Percentiles rank a stretch among this genome's conserved stretches.
phyloP scores from a whole-genome alignment of 2,888 invertebrate species.

The Diplolepis rosae region DNA sequence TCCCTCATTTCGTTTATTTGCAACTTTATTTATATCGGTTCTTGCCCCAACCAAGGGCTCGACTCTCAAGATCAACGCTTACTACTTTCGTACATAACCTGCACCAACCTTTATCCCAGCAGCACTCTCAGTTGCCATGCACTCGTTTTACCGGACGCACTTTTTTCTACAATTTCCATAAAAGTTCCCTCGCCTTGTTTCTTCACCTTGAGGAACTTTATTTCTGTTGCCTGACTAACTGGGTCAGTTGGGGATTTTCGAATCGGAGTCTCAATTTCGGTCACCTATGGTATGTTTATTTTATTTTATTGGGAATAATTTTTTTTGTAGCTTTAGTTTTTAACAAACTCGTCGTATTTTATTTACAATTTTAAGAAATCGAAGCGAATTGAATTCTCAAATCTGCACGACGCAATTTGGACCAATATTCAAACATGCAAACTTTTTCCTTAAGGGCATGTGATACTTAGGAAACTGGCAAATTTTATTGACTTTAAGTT shows the following conservation, averaged over 20 bases:
- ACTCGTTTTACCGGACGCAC: conserved; percentile 29
- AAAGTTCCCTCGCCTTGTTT: conserved; percentile 18
- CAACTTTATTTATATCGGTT: conserved; percentile 53
- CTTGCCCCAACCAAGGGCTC: conserved; percentile 37
- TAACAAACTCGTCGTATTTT: no score
- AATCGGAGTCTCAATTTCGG: neutral
- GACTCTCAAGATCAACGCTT: conserved; percentile 42
- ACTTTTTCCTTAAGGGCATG: no score
- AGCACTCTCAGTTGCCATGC: conserved; percentile 23
- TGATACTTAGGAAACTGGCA: no score
- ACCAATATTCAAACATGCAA: no score
- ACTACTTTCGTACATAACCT: conserved; percentile 36
- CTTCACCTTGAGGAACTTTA: conserved; percentile 10
- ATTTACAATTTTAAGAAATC: no score
- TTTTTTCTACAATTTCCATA: conserved; percentile 28
- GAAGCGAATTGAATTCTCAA: no score
- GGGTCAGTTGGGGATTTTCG: conserved; percentile 17
- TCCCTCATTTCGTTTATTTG: conserved; percentile 45
- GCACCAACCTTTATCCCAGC: conserved; percentile 29
- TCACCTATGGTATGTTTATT: conserved; percentile 24
- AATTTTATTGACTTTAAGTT: no score
- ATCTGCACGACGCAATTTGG: no score
- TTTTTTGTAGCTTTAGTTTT: no score
- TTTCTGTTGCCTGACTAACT: neutral
- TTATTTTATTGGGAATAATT: neutral